Conservation (phyloP, 1,140 invertebrate species). For the Drosophila jambulina region DNA sequence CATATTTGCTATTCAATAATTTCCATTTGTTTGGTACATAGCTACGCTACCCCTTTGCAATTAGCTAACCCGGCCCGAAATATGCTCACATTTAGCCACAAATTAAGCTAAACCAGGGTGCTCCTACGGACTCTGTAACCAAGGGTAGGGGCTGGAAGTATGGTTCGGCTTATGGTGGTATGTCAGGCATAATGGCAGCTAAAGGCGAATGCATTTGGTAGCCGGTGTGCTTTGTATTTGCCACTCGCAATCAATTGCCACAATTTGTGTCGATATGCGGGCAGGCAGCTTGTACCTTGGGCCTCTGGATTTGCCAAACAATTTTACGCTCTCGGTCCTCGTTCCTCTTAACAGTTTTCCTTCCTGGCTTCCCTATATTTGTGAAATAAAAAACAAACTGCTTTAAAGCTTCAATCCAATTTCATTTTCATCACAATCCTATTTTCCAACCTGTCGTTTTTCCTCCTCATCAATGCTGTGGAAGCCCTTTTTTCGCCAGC, state of each 20-base stretch:
- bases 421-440: conserved; percentile 22
- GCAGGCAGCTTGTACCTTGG: neutral
- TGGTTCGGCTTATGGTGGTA: neutral
- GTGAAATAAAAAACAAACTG: conserved; percentile 5
- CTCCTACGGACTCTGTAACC: conserved; percentile 7
- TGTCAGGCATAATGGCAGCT: conserved; percentile 17
- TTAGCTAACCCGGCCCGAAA: conserved; percentile 19
- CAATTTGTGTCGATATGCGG: conserved; percentile 42
- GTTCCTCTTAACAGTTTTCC: neutral
- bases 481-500: neutral
- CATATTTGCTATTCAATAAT: conserved; percentile 46
- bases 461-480: conserved; percentile 1
- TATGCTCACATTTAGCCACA: conserved; percentile 40
- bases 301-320: neutral
- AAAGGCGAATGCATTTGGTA: conserved; percentile 20
- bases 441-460: conserved; percentile 11
- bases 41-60: neutral
- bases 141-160: neutral
- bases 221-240: conserved; percentile 40
- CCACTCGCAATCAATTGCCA: conserved; percentile 60
- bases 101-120: conserved; percentile 45
- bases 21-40: conserved; percentile 28
- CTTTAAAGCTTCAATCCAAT: conserved; percentile 11
- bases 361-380: neutral
- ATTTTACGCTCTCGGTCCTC: neutral